Evolutionary conservation across 2,113 vertebrate genomes (phyloP).

Genomic region (Nerophis lumbriciformis): DNA sequence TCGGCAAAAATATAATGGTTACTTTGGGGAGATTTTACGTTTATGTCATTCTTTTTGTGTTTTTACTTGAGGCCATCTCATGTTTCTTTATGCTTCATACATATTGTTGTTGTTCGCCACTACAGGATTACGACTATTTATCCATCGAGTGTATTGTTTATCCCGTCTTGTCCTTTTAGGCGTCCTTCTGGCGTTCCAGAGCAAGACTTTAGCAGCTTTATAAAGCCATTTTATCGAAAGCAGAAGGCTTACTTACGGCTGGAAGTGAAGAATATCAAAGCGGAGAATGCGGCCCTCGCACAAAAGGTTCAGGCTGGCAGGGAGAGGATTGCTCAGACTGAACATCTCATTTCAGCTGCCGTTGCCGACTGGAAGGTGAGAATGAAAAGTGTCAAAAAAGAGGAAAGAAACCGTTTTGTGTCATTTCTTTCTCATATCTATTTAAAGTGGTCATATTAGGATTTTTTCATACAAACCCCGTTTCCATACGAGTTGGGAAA

Average conservation of each 20-base stretch:
- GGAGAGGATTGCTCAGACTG: constrained; percentile 56
- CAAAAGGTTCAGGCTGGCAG: constrained; percentile 62
- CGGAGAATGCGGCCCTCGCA: constrained; percentile 63
- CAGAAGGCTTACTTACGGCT: constrained; percentile 62
- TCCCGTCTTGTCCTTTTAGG: constrained; percentile 44
- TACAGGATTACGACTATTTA: not conserved
- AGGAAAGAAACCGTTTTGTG: no score
- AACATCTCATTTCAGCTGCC: constrained; percentile 53
- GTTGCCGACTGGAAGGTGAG: constrained; percentile 72
- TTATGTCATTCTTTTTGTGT: not conserved
- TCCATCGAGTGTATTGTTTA: not conserved
- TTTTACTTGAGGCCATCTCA: not conserved
- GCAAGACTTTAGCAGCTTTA: constrained; percentile 68
- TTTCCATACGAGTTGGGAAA: no score
- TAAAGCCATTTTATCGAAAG: constrained; percentile 68
- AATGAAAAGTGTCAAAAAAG: not conserved
- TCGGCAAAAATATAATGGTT: not conserved
- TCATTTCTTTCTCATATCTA: no score
- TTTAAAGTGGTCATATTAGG: no score
- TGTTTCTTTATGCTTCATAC: not conserved
- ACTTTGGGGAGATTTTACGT: not conserved
- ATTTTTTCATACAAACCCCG: no score
- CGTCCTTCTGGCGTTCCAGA: constrained; percentile 71
- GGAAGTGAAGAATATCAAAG: constrained; percentile 66
- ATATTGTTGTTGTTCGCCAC: not conserved